These are phyloP conservation scores for Spisula solida DNA, from an alignment of 2,888 invertebrate genomes.

Conservation along the genomic window DNA sequence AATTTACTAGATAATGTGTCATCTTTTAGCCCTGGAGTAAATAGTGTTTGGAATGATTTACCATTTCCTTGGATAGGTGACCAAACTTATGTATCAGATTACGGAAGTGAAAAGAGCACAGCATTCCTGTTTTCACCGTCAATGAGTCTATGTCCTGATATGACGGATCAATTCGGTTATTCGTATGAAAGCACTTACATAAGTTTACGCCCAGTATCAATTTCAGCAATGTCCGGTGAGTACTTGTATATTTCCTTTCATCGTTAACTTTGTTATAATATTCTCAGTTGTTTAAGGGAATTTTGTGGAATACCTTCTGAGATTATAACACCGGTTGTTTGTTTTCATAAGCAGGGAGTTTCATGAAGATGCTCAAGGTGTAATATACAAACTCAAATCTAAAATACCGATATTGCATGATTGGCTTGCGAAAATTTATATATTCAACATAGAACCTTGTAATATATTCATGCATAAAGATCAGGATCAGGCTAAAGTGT, in stretches of 20 bases:
- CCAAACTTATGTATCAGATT: not conserved
- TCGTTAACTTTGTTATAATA: not conserved
- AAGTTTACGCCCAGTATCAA: not conserved
- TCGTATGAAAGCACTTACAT: not conserved
- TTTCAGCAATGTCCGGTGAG: slow-evolving; percentile 36
- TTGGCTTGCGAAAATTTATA: too few relatives aligned
- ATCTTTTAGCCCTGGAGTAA: slow-evolving; percentile 19
- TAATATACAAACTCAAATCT: too few relatives aligned
- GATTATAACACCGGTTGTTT: too few relatives aligned
- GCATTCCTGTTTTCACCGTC: slow-evolving; percentile 51
- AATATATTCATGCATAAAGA: too few relatives aligned
- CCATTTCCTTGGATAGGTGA: slow-evolving; percentile 29
- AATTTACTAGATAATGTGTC: not conserved
- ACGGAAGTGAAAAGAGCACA: slow-evolving; percentile 38
- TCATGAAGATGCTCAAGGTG: too few relatives aligned
- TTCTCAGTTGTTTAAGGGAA: too few relatives aligned
- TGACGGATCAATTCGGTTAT: not conserved
- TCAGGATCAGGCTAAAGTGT: too few relatives aligned
- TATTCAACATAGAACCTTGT: too few relatives aligned
- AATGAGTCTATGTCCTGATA: not conserved
- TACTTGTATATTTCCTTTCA: not conserved
- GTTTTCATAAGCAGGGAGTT: too few relatives aligned
- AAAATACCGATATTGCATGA: too few relatives aligned
- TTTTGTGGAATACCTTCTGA: too few relatives aligned
- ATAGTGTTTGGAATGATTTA: slow-evolving; percentile 53